phyloP scores from a whole-genome alignment of 2,888 invertebrate genomes.

The Agrotis segetum region DNA sequence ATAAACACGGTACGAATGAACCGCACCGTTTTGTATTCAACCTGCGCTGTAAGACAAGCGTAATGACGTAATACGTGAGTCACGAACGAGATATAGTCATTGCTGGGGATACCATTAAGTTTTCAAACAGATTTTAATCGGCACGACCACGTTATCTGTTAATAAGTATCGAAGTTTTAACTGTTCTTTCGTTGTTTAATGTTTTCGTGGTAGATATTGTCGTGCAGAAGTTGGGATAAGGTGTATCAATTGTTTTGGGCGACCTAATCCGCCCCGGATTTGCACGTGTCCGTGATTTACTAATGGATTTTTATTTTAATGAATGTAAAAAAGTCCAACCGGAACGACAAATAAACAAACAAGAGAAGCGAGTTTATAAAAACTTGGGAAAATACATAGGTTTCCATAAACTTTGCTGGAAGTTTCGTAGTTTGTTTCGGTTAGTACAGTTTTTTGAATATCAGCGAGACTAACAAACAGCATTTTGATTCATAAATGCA shows the following conservation, averaged over 20 bases:
- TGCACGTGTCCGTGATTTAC: no score
- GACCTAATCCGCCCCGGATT: no score
- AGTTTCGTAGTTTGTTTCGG: no score
- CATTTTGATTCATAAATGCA: no score
- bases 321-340: no score
- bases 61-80: conserved; percentile 75
- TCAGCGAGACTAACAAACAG: no score
- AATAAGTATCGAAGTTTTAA: conserved; percentile 46
- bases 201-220: conserved; percentile 4
- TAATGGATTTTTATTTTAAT: no score
- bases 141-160: conserved; percentile 54
- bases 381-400: no score
- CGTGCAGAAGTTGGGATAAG: neutral
- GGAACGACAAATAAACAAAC: no score
- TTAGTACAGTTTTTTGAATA: no score
- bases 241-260: neutral
- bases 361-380: no score
- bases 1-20: conserved; percentile 28
- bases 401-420: no score
- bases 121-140: conserved; percentile 57
- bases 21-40: conserved; percentile 61
- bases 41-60: conserved; percentile 58
- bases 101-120: conserved; percentile 63
- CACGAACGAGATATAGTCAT: conserved; percentile 73
- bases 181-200: neutral